These are phyloP conservation scores for Plemyria rubiginata DNA, from an alignment of 2,888 invertebrate species.

Conservation along the genomic window DNA sequence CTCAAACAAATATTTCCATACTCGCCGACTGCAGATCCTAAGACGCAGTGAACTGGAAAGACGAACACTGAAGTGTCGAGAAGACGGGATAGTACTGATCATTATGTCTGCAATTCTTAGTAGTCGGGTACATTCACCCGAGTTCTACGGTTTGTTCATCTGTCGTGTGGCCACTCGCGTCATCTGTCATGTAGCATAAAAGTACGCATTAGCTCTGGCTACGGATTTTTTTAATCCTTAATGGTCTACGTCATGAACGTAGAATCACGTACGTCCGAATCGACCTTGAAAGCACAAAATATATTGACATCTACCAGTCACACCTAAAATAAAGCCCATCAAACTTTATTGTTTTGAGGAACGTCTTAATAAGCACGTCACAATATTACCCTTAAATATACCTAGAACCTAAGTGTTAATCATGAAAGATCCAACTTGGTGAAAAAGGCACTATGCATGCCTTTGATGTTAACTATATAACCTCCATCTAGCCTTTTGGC, in stretches of 20 bases:
- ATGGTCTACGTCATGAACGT: too few species aligned
- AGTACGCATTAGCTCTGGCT: too few species aligned
- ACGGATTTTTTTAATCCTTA: too few species aligned
- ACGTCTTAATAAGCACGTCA: too few species aligned
- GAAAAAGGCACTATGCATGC: background rate
- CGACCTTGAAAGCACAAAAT: too few species aligned
- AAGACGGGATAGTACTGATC: conserved; percentile 17
- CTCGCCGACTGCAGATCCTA: conserved; percentile 15
- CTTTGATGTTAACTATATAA: background rate
- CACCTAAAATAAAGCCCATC: too few species aligned
- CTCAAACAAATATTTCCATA: background rate
- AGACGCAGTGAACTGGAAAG: conserved; percentile 23
- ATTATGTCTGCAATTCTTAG: conserved; percentile 14
- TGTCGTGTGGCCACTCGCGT: background rate
- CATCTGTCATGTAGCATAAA: background rate
- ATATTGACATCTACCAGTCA: too few species aligned
- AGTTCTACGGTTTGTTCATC: background rate
- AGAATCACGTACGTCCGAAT: too few species aligned
- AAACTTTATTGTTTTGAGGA: too few species aligned
- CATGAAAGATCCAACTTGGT: background rate
- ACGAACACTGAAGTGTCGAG: conserved; percentile 20
- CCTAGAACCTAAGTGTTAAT: background rate
- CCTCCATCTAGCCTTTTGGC: conserved; percentile 2
- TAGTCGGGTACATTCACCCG: conserved; percentile 10
- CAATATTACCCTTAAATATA: too few species aligned